These are phyloP conservation scores for Berghia stephanieae DNA, from an alignment of 1,140 invertebrate genomes.

Conservation along the genomic window DNA sequence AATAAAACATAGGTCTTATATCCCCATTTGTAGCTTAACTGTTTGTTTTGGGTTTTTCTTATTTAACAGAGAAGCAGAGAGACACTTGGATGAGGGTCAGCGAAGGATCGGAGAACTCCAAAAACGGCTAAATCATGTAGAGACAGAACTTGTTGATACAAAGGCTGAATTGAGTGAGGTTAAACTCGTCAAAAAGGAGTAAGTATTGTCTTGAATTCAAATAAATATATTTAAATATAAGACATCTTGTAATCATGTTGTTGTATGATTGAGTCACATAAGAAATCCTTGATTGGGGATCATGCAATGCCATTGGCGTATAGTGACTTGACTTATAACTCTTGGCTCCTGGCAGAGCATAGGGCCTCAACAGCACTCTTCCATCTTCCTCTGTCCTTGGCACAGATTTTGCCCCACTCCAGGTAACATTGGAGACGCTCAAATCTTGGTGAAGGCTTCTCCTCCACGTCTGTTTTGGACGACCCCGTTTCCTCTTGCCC, in stretches of 20 bases:
- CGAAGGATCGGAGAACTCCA: slow-evolving; percentile 40
- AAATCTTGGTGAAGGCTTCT: no score
- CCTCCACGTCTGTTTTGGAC: no score
- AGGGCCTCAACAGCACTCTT: neutral
- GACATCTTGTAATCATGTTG: neutral
- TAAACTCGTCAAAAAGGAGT: slow-evolving; percentile 34
- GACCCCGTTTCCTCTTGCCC: no score
- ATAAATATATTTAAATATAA: neutral
- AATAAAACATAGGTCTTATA: neutral
- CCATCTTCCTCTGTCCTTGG: neutral
- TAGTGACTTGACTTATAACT: no score
- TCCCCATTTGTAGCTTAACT: neutral
- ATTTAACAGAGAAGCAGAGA: slow-evolving; percentile 53
- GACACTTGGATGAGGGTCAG: slow-evolving; percentile 50
- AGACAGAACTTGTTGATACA: slow-evolving; percentile 44
- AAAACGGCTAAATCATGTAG: slow-evolving; percentile 40
- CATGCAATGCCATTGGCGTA: no score
- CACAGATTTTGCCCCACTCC: no score
- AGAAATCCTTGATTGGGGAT: neutral
- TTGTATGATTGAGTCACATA: neutral
- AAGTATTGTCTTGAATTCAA: neutral
- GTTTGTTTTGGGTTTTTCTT: neutral
- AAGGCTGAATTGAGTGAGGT: slow-evolving; percentile 42
- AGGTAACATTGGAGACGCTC: no score
- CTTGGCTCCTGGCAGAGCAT: neutral